These are phyloP conservation scores for Cantharis rustica DNA, from an alignment of 2,888 invertebrate genomes.

Conservation along the genomic window DNA sequence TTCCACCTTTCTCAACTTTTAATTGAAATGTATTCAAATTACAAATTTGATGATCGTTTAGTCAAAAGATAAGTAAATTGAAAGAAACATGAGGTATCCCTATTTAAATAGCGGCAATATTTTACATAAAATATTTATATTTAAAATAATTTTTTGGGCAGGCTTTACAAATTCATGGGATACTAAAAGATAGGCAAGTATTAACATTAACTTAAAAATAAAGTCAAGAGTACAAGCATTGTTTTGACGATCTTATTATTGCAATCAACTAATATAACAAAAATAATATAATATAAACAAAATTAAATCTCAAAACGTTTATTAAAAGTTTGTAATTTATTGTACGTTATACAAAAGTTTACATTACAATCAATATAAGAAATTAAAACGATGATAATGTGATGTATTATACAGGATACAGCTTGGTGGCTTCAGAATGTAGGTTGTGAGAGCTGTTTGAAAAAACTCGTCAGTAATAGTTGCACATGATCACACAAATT, in stretches of 20 bases:
- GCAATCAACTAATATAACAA: background rate
- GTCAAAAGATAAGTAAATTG: background rate
- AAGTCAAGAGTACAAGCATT: background rate
- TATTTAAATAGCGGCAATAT: background rate
- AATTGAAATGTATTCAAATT: background rate
- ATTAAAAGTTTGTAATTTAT: slow-evolving; percentile 34
- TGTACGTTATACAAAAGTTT: slow-evolving; percentile 40
- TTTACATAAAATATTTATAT: too few species aligned
- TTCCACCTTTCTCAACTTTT: too few species aligned
- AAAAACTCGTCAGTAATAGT: slow-evolving; percentile 38
- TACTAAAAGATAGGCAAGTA: background rate
- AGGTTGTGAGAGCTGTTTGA: slow-evolving; percentile 48
- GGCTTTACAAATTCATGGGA: background rate
- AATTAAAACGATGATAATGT: slow-evolving; percentile 28
- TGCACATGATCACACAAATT: slow-evolving; percentile 12
- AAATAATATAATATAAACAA: background rate
- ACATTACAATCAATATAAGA: slow-evolving; percentile 36
- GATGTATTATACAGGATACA: slow-evolving; percentile 44
- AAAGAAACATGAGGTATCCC: background rate
- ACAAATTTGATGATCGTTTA: background rate
- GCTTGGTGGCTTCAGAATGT: slow-evolving; percentile 48
- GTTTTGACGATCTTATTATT: background rate
- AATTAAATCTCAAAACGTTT: background rate
- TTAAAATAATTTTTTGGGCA: background rate
- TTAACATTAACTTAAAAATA: background rate